Base-by-base conservation (phyloP, 2,113 vertebrate species). In the Anhinga anhinga region DNA sequence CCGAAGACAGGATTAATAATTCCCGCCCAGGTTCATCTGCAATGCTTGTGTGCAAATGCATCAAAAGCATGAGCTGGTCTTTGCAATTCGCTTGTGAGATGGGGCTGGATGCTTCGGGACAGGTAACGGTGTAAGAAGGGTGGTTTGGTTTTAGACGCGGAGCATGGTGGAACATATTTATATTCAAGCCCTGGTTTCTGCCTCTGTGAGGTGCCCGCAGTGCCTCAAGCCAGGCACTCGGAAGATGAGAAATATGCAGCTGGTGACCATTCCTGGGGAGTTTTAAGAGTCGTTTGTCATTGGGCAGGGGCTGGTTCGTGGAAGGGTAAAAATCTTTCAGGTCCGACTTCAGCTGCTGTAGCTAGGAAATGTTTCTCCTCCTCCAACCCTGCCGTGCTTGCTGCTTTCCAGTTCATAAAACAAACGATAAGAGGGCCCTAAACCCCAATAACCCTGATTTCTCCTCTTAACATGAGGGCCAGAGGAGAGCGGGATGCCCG, bases 121-220 rank as follows among this genome's bases (percentile, higher is more conserved):
- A 7, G 67, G 63, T 32, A 10, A 13, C 4, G 30, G 70, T 18
- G 3, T 10, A 19, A 62, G 34, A 47, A 11, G 86, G 36, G 21
- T 2, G 3, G 9, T 79, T 82, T 85, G 70, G 36, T 81, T 92
- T 86, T 73, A 58, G 34, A 26, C 1, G 4, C 0, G 1, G 72
- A 89, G 17, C 36, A 0, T 0, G 11, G 47, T 5, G n/a, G 16
- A 74, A 38, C 0, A 0, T 55, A 40, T 86, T 86, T 59, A 2
- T 59, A 1, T 66, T 86, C 59, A 13, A 80, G 63, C 20, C 44
- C 53, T 0, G 1, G 44, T 73, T 89, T 91, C 66, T 92, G 62
- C 26, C 49, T 71, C 5, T 1, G 0, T 36, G 78, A 84, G 58
- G 88, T 88, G 82, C 70, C 22, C 3, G 16, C 32, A 4, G 71